Base-by-base conservation (phyloP, 2,113 vertebrate species). In the Takifugu flavidus region DNA sequence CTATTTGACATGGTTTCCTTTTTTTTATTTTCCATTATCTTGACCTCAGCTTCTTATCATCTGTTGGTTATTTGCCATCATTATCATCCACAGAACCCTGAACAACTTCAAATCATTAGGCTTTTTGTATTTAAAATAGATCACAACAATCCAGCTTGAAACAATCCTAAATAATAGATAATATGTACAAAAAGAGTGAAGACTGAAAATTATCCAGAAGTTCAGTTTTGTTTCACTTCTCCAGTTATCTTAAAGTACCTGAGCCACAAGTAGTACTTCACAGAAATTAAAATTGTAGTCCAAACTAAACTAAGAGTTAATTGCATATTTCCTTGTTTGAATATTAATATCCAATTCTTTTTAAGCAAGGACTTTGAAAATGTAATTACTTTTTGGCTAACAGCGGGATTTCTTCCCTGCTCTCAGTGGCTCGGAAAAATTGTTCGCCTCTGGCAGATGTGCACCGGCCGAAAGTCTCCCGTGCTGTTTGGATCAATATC, bases 401-500 rank as follows among this genome's bases (percentile, higher is more conserved):
- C 44, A 60, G 44, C 26, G 0, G 5, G 49, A 15, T 61, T 2
- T 49, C 27, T 52, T 31, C 59, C 53, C 49, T 54, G 58, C 20
- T n/a, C 52, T 56, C 44, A 44, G 43, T 55, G 39, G 43, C 51
- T 47, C 57, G 29, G 20, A 20, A 61, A 53, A 70, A 75, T 68
- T 56, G 49, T 45, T 50, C 3, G 43, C 66, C 60, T 61, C 59
- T 4, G 59, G 66, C 44, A 28, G 64, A 51, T 25, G 27, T 51
- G 15, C 34, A 10, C 42, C 13, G 14, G 46, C 46, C 39, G 25
- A 61, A 58, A 72, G 54, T 45, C 65, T 53, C 57, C 52, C 25
- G 53, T 59, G 54, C 50, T 53, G 47, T 28, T 31, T 49, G 49
- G 52, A 82, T 79, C 70, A 69, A 74, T 77, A 75, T 77, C 20